A percentile compares a stretch with the other conserved stretches of the same genome.
Conservation (phyloP, 2,113 vertebrate species). For the Erpornis zantholeuca region DNA sequence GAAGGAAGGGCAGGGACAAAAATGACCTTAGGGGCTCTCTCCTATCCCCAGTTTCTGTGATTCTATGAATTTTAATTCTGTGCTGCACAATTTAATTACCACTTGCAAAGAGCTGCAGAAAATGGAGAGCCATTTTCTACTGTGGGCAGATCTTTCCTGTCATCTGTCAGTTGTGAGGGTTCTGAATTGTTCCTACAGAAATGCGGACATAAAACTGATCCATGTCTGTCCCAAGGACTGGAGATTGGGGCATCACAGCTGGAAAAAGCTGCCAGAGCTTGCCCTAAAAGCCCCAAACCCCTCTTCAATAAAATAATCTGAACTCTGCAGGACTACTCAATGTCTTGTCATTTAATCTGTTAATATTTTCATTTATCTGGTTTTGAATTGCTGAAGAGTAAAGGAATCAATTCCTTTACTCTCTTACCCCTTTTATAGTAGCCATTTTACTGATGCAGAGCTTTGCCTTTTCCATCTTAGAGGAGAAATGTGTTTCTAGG, state of each 20-base stretch:
- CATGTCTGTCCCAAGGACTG: accelerated
- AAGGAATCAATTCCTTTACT: not conserved
- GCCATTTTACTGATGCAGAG: not conserved
- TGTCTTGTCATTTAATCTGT: not conserved
- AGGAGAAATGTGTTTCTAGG: not conserved
- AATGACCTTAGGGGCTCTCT: not conserved
- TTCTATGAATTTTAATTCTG: conserved; percentile 54
- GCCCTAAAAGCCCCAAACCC: not conserved
- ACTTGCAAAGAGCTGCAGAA: not conserved
- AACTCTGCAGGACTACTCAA: not conserved
- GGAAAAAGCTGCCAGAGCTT: not conserved
- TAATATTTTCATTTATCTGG: not conserved
- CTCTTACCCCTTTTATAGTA: not conserved
- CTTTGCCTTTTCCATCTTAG: not conserved
- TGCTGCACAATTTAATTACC: not conserved
- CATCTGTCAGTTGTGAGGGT: not conserved
- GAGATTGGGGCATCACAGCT: not conserved
- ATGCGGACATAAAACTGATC: not conserved
- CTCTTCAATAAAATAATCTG: not conserved
- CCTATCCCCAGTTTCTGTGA: not conserved
- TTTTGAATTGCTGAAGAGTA: not conserved
- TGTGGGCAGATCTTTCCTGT: not conserved
- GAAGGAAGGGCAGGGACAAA: not conserved
- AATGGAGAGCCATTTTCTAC: not conserved
- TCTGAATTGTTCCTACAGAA: not conserved